Evolutionary conservation across 1,140 invertebrate species (phyloP).

Genomic region (Pogonus chalceus): DNA sequence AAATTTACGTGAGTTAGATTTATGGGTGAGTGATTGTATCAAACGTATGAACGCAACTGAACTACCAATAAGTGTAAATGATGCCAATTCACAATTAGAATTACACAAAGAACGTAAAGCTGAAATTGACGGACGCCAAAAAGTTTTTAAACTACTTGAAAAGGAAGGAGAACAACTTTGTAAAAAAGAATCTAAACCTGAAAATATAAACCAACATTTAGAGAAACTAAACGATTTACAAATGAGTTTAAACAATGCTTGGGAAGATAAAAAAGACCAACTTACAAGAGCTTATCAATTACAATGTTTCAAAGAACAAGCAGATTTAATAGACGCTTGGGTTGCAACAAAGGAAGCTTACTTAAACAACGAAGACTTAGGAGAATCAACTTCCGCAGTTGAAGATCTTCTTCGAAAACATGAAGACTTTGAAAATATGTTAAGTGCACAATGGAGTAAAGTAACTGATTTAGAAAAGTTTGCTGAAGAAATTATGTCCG

Average conservation of each 20-base stretch:
- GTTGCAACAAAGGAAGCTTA: slow-evolving; percentile 85
- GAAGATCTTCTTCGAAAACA: slow-evolving; percentile 81
- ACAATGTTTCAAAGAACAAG: slow-evolving; percentile 79
- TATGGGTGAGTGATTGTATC: slow-evolving; percentile 73
- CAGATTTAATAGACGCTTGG: slow-evolving; percentile 79
- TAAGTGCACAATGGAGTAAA: slow-evolving; percentile 66
- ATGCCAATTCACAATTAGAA: slow-evolving; percentile 83
- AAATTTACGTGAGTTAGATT: slow-evolving; percentile 64
- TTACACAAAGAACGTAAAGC: slow-evolving; percentile 91
- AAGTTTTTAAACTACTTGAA: slow-evolving; percentile 65
- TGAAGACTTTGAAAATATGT: slow-evolving; percentile 78
- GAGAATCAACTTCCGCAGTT: slow-evolving; percentile 70
- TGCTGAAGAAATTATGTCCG: slow-evolving; percentile 55
- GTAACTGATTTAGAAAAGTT: slow-evolving; percentile 66
- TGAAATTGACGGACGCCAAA: slow-evolving; percentile 86
- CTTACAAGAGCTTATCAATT: slow-evolving; percentile 83
- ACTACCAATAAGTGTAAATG: slow-evolving; percentile 74
- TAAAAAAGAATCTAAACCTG: slow-evolving; percentile 32
- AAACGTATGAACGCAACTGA: slow-evolving; percentile 80
- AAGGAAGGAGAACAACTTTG: slow-evolving; percentile 61
- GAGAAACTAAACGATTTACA: slow-evolving; percentile 61
- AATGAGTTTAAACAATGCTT: slow-evolving; percentile 55
- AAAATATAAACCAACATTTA: slow-evolving; percentile 46
- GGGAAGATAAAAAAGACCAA: slow-evolving; percentile 71
- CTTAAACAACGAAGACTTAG: slow-evolving; percentile 85